Base-by-base conservation (phyloP, 2,888 invertebrate species). In the Himalopsyche kuldschensis region DNA sequence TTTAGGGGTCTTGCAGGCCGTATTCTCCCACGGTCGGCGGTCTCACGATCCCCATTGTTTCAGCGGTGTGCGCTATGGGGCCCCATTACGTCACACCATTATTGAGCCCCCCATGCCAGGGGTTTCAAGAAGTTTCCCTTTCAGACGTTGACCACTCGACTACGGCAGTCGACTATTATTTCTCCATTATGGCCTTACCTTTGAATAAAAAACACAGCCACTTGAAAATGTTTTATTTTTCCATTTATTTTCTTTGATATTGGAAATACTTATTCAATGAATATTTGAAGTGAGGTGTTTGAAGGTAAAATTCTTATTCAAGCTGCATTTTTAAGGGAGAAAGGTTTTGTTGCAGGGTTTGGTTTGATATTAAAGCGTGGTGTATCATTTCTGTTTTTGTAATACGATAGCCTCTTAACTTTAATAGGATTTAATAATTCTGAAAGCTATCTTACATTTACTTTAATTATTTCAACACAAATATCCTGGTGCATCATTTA, bases 11-110 rank as follows among this genome's bases (percentile, higher is more conserved):
- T 46, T 17, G 69, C 15, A 30, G 80, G 81, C 46, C 79, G 78
- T 47, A 75, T 81, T 79, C 80, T 86, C 86, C 86, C 86, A 86
- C 86, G 86, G 86, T 86, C 80, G 80, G 86, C 80, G 84, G 84
- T 86, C 86, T 80, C 86, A 86, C 86, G 86, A 63, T 75, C 24
- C 63, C 41, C 63, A 78, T 86, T 86, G 84, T 86, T 82, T 85
- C 84, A 84, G 32, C 24, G 20, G 75, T 24, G 55, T 48, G 31
- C 63, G 48, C 69, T 79, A 35, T 35, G 79, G 79, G 76, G 79
- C 30, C 69, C 75, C 48, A 46, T 85, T 83, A 85, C 85, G 85
- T 85, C 85, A 85, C 69, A 79, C 80, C 69, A 79, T 78, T 75
- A 82, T 81, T 30, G 15, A 76, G 15, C 48, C 78, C 79, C 35